Evolutionary conservation across 1,140 invertebrate genomes (phyloP), one percentile per base, ranked within the genome.

Genomic region (Hylaeus anthracinus): DNA sequence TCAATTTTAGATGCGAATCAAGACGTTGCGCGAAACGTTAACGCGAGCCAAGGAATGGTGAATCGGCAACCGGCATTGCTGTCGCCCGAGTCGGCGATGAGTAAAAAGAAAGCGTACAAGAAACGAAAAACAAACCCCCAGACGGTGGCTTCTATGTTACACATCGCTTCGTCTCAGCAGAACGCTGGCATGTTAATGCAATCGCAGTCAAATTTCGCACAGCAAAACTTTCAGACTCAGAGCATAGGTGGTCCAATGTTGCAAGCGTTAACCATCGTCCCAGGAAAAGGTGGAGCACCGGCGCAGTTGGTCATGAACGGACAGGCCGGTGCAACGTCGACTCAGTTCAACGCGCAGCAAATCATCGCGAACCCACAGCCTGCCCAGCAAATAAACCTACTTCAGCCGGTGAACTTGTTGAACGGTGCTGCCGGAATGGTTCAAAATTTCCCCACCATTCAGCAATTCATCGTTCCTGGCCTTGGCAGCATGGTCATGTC

Each of bases 381-480:
- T 43, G 94, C 96, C 41, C 96, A 96, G 86, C 96, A 96, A 87
- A 97, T 97, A 45, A 97, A 97, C 91, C 91, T 97, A 48, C 92
- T 96, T 1, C 97, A 97, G 89, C 97, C 97, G 1, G 96, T 97
- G 15, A 97, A 97, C 93, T 91, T 96, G 55, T 94, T 97, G 43
- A 96, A 97, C 87, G 95, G 96, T 3, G 94, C 95, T 0, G 95
- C 95, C 14, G 95, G 95, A 9, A 95, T 97, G 77, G 95, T 97
- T 64, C 96, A 96, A 81, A 97, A 97, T 90, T 96, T 97, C 88
- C 96, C 96, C 0, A 95, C 96, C 0, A 96, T 97, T 72, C 97
- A 97, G 87, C 97, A 97, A 88, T 96, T 97, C 86, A 96, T 97
- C 66, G 95, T 97, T 65, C 97, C 97, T 4, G 96, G 97, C 85